Evolutionary conservation across 2,888 invertebrate genomes (phyloP), one percentile per base, ranked within the genome.

Genomic region (Xestia xanthographa): DNA sequence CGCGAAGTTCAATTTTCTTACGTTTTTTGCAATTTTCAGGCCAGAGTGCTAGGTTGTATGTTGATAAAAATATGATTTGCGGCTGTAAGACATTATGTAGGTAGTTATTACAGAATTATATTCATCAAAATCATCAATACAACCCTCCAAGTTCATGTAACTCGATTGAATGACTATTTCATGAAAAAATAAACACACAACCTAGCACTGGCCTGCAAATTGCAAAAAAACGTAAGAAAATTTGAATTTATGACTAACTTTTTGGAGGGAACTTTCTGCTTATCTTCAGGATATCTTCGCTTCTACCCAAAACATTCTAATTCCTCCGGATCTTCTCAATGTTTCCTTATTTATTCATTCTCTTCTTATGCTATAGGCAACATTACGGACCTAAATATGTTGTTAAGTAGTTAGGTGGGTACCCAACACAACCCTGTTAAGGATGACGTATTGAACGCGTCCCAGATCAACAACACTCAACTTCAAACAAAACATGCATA

Each of bases 401-500:
- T 74, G 17, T 38, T 43, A 17, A n/a, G 45, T 65, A n/a, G 43
- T n/a, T 17, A 66, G 9, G 8, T 34, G 22, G 4, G 45, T 38
- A 8, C 8, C 45, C 20, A 38, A n/a, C n/a, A n/a, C n/a, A n/a
- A n/a, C n/a, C 48, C 20, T 38, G n/a, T 62, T 26, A 38, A 56
- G 14, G 8, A 22, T 26, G 53, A 17, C 22, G 58, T 69, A 77
- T 77, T 56, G 83, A 79, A 72, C n/a, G 26, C 26, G 53, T 67
- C 29, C 63, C 62, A 78, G 43, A 72, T 80, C 83, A 69, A 79
- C 43, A 60, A 26, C 78, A 72, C 66, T 62, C 26, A 66, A 67
- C 34, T 43, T 67, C 62, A 78, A 80, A 86, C 77, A 80, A 84
- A 73, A 67, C 74, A 70, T 79, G 77, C 76, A 75, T 56, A 60